These are phyloP conservation scores for Drosophila suzukii DNA, from an alignment of 1,140 invertebrate species.

Conservation along the genomic window DNA sequence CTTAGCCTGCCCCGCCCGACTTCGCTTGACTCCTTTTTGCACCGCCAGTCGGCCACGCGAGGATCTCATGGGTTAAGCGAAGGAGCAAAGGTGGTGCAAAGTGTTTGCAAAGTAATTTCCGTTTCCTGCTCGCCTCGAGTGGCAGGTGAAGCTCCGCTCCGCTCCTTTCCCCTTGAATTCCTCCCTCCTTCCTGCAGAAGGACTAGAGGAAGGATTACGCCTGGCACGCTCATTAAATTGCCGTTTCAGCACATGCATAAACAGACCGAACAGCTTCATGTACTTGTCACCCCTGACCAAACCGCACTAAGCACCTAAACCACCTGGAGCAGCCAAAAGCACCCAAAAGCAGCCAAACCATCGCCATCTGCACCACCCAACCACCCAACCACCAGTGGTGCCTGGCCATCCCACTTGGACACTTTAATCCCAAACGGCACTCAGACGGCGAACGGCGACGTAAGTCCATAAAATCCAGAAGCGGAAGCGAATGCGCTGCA, in stretches of 20 bases:
- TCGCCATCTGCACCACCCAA: not conserved
- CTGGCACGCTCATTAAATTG: slow-evolving; percentile 64
- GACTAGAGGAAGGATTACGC: slow-evolving; percentile 6
- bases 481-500: slow-evolving; percentile 40
- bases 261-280: slow-evolving; percentile 40
- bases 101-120: slow-evolving; percentile 83
- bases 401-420: slow-evolving; percentile 36
- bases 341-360: not conserved
- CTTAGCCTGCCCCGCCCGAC: slow-evolving; percentile 32
- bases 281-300: slow-evolving; percentile 49
- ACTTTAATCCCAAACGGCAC: slow-evolving; percentile 50
- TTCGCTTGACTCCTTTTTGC: slow-evolving; percentile 60
- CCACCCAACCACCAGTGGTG: not conserved
- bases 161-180: not conserved
- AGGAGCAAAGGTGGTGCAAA: slow-evolving; percentile 58
- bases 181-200: not conserved
- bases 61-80: slow-evolving; percentile 22
- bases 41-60: slow-evolving; percentile 50
- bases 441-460: slow-evolving; percentile 41
- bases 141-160: slow-evolving; percentile 48
- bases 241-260: slow-evolving; percentile 62
- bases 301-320: slow-evolving; percentile 38
- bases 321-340: not conserved
- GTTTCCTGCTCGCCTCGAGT: slow-evolving; percentile 77
- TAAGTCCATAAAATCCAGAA: slow-evolving; percentile 50